Percentiles rank a stretch among this genome's conserved stretches.
phyloP scores from a whole-genome alignment of 2,113 vertebrate species.

The Tragelaphus scriptus region DNA sequence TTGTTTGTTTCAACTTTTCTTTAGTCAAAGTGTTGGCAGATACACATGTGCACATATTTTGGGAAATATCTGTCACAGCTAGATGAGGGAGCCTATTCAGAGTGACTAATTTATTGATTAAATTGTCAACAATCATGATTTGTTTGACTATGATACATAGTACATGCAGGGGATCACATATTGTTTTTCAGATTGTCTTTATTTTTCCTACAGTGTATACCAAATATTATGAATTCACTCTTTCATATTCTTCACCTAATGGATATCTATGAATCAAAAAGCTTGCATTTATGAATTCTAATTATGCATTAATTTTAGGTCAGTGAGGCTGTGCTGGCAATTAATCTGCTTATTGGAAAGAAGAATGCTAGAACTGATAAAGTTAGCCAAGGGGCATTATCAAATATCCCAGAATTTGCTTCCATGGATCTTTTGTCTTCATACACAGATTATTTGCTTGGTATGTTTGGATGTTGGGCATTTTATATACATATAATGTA shows the following conservation, averaged over 20 bases:
- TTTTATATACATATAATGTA: neutral
- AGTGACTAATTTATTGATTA: constrained; percentile 67
- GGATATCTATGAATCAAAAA: constrained; percentile 19
- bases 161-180: constrained; percentile 11
- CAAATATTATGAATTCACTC: neutral
- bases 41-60: constrained; percentile 30
- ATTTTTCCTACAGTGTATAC: constrained; percentile 4
- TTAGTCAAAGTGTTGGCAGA: constrained; percentile 63
- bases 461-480: constrained; percentile 72
- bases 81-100: constrained; percentile 56
- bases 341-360: constrained; percentile 77
- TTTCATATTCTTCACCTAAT: neutral
- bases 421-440: constrained; percentile 82
- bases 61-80: constrained; percentile 37
- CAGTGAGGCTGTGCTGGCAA: constrained; percentile 74
- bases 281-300: neutral
- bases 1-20: constrained; percentile 58
- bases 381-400: constrained; percentile 55
- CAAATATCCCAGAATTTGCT: constrained; percentile 82
- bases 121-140: constrained; percentile 61
- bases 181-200: constrained; percentile 26
- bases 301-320: constrained; percentile 75
- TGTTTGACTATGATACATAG: constrained; percentile 51
- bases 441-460: constrained; percentile 78
- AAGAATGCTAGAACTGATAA: constrained; percentile 60